Evolutionary conservation across 2,113 vertebrate species (phyloP).

Genomic region (Syngnathus scovelli): DNA sequence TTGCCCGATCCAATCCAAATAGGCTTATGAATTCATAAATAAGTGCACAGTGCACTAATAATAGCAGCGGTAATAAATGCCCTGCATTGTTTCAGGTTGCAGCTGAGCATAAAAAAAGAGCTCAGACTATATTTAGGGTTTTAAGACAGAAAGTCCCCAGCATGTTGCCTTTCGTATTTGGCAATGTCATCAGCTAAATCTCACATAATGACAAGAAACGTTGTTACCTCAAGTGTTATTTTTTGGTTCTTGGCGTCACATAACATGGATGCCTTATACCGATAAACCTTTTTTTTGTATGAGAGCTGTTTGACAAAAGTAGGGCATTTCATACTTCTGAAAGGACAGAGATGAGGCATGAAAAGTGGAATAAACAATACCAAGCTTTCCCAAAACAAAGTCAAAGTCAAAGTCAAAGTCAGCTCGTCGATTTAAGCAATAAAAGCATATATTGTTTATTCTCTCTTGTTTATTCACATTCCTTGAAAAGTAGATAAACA

Average conservation of each 20-base stretch:
- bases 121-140: conserved; percentile 56
- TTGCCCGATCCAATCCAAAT: conserved; percentile 33
- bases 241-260: neutral
- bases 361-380: neutral
- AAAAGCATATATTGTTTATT: neutral
- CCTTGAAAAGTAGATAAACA: neutral
- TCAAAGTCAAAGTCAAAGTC: no score
- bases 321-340: neutral
- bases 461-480: neutral
- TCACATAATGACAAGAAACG: conserved; percentile 31
- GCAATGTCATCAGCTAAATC: conserved; percentile 39
- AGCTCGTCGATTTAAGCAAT: no score
- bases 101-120: conserved; percentile 54
- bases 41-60: conserved; percentile 49
- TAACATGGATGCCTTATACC: neutral
- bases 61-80: conserved; percentile 57
- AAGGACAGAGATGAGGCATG: neutral
- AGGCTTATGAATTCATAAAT: conserved; percentile 52
- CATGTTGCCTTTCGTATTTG: conserved; percentile 44
- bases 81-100: conserved; percentile 57
- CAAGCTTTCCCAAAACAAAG: neutral
- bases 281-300: neutral
- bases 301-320: neutral
- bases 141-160: conserved; percentile 38
- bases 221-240: conserved; percentile 14